A percentile compares a stretch with the other conserved stretches of the same genome.
Evolutionary conservation across 2,113 vertebrate species (phyloP).

Genomic region (Rhinichthys klamathensis): DNA sequence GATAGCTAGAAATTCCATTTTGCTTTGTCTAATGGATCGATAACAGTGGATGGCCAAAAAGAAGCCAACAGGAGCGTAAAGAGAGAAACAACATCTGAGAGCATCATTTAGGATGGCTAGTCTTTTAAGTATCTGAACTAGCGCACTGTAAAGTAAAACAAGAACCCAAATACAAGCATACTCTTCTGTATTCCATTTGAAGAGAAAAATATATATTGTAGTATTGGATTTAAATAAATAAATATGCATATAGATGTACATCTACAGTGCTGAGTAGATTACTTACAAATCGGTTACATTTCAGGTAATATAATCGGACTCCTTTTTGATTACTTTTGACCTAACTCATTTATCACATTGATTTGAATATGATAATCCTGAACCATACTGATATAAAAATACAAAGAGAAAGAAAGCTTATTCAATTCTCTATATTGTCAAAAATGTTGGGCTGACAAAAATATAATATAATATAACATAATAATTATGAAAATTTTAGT

Average conservation of each 20-base stretch:
- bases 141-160: neutral
- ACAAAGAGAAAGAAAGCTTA: too few relatives aligned
- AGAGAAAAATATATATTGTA: neutral
- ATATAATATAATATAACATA: neutral
- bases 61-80: constrained; percentile 33
- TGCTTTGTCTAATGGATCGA: constrained; percentile 36
- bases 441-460: too few relatives aligned
- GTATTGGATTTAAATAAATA: too few relatives aligned
- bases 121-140: constrained; percentile 7
- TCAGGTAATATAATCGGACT: too few relatives aligned
- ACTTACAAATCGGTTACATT: too few relatives aligned
- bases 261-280: too few relatives aligned
- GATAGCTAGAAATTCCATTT: constrained; percentile 40
- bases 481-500: neutral
- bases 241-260: too few relatives aligned
- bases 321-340: too few relatives aligned
- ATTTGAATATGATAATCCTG: too few relatives aligned
- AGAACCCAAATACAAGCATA: neutral
- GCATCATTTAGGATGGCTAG: neutral
- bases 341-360: too few relatives aligned
- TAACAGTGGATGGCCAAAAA: constrained; percentile 33
- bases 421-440: too few relatives aligned
- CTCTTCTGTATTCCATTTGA: neutral
- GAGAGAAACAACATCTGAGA: constrained; percentile 27
- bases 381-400: too few relatives aligned